These are phyloP conservation scores for Sycophaga agraensis DNA, from an alignment of 1,140 invertebrate genomes.

Conservation along the genomic window DNA sequence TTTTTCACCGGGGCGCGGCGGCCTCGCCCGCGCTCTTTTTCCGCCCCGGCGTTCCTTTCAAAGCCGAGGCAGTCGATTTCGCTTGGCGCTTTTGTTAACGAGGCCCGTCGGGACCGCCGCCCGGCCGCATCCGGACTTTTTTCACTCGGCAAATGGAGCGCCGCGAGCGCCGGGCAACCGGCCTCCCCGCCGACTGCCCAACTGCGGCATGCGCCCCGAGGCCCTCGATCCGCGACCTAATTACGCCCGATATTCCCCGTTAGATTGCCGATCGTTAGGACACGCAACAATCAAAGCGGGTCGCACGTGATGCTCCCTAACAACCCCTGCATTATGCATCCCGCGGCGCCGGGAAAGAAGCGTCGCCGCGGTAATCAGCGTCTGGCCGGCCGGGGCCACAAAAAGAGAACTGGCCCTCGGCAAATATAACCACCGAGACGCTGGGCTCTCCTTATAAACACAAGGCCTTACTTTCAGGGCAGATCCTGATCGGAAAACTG, in stretches of 20 bases:
- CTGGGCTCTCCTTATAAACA: no score
- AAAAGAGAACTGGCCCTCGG: not conserved
- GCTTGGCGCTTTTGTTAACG: conserved; percentile 4
- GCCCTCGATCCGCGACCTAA: conserved; percentile 1
- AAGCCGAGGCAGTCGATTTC: not conserved
- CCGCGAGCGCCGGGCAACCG: not conserved
- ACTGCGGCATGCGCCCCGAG: not conserved
- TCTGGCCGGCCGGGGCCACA: no score
- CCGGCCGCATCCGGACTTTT: conserved; percentile 2
- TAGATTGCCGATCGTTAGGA: conserved; percentile 14
- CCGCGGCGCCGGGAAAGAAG: no score
- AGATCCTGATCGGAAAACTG: no score
- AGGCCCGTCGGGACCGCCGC: not conserved
- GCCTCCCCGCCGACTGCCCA: no score
- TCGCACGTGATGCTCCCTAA: not conserved
- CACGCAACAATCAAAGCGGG: conserved; percentile 10
- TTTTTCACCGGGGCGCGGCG: no score
- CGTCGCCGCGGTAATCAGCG: no score
- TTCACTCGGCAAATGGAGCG: not conserved
- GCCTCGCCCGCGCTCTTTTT: conserved; percentile 25
- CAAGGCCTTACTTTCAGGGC: no score
- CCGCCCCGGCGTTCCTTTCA: conserved; percentile 9
- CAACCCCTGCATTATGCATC: conserved; percentile 11
- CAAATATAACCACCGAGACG: not conserved
- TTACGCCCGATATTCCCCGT: conserved; percentile 24